These are phyloP conservation scores for Leucoma salicis DNA, from an alignment of 2,888 invertebrate species.

Conservation along the genomic window DNA sequence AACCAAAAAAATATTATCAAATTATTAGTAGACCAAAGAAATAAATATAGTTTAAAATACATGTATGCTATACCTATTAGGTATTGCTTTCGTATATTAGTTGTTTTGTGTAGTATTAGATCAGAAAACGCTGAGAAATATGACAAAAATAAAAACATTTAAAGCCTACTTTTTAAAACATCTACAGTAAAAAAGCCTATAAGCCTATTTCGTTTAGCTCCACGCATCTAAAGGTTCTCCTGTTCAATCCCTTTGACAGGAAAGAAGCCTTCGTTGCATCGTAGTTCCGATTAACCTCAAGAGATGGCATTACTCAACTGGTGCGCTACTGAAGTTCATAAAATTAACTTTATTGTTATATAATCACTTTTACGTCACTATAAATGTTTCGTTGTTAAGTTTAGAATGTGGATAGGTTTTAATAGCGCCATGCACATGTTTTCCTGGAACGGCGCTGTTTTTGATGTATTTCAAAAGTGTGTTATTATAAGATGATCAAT, in stretches of 20 bases:
- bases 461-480: no score
- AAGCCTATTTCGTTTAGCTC: conserved; percentile 37
- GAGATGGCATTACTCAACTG: conserved; percentile 59
- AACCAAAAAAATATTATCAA: no score
- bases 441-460: no score
- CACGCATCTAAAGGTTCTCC: conserved; percentile 42
- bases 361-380: conserved; percentile 26
- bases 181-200: not conserved
- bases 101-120: no score
- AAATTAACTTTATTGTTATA: conserved; percentile 30
- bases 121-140: no score
- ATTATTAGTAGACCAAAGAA: no score
- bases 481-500: no score
- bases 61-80: no score
- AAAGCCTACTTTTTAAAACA: not conserved
- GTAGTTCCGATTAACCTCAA: conserved; percentile 46
- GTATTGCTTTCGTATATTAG: no score
- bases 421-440: no score
- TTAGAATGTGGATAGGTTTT: conserved; percentile 7
- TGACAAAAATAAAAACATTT: no score
- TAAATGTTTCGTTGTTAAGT: conserved; percentile 19
- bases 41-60: no score
- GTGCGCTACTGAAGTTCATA: conserved; percentile 24
- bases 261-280: conserved; percentile 60
- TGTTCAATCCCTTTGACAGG: conserved; percentile 49